Evolutionary conservation across 2,113 vertebrate genomes (phyloP).

Genomic region (Alligator sinensis): DNA sequence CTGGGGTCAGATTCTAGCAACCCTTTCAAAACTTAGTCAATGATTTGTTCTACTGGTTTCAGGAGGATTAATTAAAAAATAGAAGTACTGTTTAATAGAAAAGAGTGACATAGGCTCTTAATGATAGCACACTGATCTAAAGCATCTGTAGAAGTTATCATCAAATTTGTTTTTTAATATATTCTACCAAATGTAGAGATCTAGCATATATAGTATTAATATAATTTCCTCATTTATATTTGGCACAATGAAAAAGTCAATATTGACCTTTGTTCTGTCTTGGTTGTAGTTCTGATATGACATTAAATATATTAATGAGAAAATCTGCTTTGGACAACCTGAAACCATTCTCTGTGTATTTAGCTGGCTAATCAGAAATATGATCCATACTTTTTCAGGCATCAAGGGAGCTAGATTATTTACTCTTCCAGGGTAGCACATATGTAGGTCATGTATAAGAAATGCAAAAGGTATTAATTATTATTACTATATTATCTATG

Average conservation of each 20-base stretch:
- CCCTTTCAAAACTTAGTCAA: background rate
- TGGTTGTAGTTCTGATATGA: background rate
- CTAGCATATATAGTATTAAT: background rate
- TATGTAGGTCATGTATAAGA: background rate
- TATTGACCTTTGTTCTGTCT: background rate
- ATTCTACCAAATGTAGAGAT: background rate
- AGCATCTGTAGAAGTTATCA: background rate
- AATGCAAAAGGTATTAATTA: background rate
- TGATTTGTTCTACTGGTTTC: background rate
- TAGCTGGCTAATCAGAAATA: background rate
- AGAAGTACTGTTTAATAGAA: background rate
- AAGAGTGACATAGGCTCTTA: background rate
- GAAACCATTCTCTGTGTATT: background rate
- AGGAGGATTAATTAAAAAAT: background rate
- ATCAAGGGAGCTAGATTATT: rapidly evolving
- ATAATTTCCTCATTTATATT: background rate
- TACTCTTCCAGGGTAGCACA: background rate
- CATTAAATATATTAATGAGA: background rate
- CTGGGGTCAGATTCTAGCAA: background rate
- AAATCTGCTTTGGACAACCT: background rate
- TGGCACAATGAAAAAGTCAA: background rate
- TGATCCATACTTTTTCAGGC: rapidly evolving
- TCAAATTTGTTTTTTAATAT: background rate
- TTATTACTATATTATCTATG: background rate
- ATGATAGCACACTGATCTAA: background rate